Base-by-base conservation (phyloP, 2,797 vertebrate genomes). In the Sandelia bainsii region DNA sequence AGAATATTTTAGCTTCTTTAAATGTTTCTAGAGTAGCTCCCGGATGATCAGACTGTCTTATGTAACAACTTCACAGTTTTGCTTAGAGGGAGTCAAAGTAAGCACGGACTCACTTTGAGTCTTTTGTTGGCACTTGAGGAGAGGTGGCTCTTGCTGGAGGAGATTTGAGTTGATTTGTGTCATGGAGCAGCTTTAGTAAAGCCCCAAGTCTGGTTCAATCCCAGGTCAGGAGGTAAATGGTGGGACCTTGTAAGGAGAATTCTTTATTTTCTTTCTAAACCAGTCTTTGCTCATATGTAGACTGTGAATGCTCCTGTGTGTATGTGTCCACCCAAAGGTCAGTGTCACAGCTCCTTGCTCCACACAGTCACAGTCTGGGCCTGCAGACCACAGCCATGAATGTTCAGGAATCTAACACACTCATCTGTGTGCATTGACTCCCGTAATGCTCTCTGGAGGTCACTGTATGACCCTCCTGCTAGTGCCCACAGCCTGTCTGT, bases 161-260 rank as follows among this genome's bases (percentile, higher is more conserved):
- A 73, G 77, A 77, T 82, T 72, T 87, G 59, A 79, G 73, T n/a
- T n/a, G n/a, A n/a, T n/a, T n/a, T n/a, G 75, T 82, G 85, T 81
- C 85, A 87, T 73, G 64, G 70, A 81, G 42, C 45, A 77, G 79
- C 87, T 79, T 81, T 69, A 62, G 49, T 42, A 57, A 80, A 78
- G 60, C 40, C 34, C 39, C 3, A 6, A 40, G 25, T 66, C 67
- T 62, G 78, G 72, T 76, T 80, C 51, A 80, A 12, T 63, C 72
- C 42, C 51, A 56, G 76, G 68, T 75, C 73, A 77, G 8, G 20
- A 45, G 40, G 49, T 66, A 61, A 72, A 63, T 58, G 54, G 53
- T 37, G 19, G 25, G 29, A 39, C 59, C 17, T 11, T 17, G 20
- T 39, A 12, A 13, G 20, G 19, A 23, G 6, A 37, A 8, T 39